Evolutionary conservation across 2,797 vertebrate species (phyloP).

Genomic region (Sebastes kiyomatsui): DNA sequence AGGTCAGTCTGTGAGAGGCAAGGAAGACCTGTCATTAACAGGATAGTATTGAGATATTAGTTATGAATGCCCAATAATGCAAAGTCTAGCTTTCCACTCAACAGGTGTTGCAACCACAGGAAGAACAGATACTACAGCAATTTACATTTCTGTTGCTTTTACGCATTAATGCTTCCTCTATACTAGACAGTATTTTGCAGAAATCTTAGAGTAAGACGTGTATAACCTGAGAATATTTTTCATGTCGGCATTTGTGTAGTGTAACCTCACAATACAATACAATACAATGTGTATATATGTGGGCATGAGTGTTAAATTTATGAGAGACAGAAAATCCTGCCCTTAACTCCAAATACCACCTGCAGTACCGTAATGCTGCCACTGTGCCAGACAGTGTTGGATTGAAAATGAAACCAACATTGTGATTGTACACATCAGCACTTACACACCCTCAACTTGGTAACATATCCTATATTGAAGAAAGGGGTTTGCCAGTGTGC

Average conservation of each 20-base stretch:
- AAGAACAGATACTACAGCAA: not conserved
- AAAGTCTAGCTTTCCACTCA: not conserved
- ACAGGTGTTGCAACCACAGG: not conserved
- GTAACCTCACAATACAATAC: not conserved
- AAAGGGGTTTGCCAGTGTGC: not conserved
- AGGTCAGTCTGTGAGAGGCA: no score
- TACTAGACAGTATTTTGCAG: not conserved
- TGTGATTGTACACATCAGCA: accelerated
- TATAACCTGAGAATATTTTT: not conserved
- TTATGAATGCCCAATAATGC: not conserved
- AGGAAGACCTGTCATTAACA: no score
- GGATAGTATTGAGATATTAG: no score
- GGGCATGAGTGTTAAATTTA: not conserved
- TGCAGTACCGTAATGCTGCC: not conserved
- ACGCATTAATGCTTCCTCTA: not conserved
- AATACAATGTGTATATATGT: not conserved
- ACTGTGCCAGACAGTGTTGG: not conserved
- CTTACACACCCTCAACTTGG: not conserved
- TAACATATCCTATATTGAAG: no score
- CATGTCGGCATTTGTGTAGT: not conserved
- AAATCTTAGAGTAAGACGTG: not conserved
- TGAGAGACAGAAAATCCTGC: not conserved
- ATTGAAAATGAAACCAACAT: not conserved
- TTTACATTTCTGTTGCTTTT: not conserved
- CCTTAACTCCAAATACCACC: not conserved